Conservation (phyloP, 53 echinoderm and acorn worm species). For the Patiria pectinifera region DNA sequence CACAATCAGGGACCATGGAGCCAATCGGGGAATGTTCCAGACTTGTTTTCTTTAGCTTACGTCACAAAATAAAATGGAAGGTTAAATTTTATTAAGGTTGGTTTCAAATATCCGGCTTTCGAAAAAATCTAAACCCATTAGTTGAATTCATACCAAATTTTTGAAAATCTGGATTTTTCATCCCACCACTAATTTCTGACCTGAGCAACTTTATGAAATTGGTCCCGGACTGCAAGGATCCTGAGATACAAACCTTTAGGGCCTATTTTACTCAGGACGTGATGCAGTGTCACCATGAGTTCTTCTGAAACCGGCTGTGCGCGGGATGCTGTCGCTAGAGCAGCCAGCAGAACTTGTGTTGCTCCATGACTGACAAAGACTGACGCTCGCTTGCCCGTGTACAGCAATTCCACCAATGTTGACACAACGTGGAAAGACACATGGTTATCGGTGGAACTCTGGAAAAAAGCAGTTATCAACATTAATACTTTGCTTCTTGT, state of each 20-base stretch:
- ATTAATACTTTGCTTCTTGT: too few species aligned
- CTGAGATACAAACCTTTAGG: conserved; percentile 77
- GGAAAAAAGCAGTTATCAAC: neutral
- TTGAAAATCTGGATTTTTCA: too few species aligned
- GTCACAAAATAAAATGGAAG: too few species aligned
- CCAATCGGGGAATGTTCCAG: too few species aligned
- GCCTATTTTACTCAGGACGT: conserved; percentile 83
- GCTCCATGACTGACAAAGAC: conserved; percentile 83
- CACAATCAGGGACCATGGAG: too few species aligned
- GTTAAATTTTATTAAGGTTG: too few species aligned
- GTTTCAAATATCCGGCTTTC: too few species aligned
- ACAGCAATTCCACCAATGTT: conserved; percentile 76
- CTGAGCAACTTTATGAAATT: neutral
- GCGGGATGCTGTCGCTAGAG: conserved; percentile 75
- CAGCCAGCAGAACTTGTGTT: conserved; percentile 80
- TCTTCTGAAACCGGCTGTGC: conserved; percentile 81
- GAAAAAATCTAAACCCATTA: too few species aligned
- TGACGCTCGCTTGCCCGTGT: conserved; percentile 76
- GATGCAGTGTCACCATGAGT: conserved; percentile 81
- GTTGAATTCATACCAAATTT: too few species aligned
- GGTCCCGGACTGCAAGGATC: too few species aligned
- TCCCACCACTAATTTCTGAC: too few species aligned
- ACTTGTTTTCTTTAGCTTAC: too few species aligned
- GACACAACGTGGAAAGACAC: conserved; percentile 76
- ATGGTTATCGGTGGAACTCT: conserved; percentile 87